phyloP scores from a whole-genome alignment of 2,888 invertebrate species.

The Auanema freiburgensis region DNA sequence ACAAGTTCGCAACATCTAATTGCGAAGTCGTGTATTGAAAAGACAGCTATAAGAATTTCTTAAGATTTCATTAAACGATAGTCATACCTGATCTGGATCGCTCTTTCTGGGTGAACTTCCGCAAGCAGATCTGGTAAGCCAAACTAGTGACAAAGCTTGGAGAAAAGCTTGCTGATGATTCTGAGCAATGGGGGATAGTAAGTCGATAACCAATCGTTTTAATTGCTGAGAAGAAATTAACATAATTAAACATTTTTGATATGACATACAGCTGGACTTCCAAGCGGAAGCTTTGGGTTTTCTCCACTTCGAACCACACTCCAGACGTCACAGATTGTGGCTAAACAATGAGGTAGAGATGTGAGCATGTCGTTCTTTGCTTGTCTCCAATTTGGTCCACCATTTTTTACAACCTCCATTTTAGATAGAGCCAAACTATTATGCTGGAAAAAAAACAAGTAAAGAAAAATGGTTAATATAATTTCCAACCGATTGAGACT shows the following conservation, averaged over 20 bases:
- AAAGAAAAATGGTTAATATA: neutral
- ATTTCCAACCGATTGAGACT: slow-evolving; percentile 17
- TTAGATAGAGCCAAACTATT: slow-evolving; percentile 26
- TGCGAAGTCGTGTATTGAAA: slow-evolving; percentile 68
- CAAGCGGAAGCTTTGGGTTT: slow-evolving; percentile 47
- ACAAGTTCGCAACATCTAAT: slow-evolving; percentile 77
- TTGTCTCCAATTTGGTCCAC: slow-evolving; percentile 52
- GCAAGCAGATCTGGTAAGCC: slow-evolving; percentile 72
- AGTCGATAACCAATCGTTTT: slow-evolving; percentile 79
- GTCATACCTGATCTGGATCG: slow-evolving; percentile 27
- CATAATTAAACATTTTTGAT: neutral
- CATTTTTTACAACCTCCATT: slow-evolving; percentile 29
- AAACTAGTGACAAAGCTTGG: slow-evolving; percentile 81
- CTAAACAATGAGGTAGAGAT: slow-evolving; percentile 80
- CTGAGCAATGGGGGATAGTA: slow-evolving; percentile 81
- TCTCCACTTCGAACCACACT: slow-evolving; percentile 71
- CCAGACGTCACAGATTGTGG: slow-evolving; percentile 79
- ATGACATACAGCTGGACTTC: slow-evolving; percentile 38
- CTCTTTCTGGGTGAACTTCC: slow-evolving; percentile 16
- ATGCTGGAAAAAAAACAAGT: slow-evolving; percentile 15
- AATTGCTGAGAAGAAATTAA: slow-evolving; percentile 70
- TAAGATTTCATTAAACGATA: neutral
- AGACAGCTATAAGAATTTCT: slow-evolving; percentile 23
- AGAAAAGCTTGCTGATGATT: slow-evolving; percentile 81
- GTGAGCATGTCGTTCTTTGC: slow-evolving; percentile 78